Evolutionary conservation across 2,797 vertebrate genomes (phyloP).

Genomic region (Chelon auratus): DNA sequence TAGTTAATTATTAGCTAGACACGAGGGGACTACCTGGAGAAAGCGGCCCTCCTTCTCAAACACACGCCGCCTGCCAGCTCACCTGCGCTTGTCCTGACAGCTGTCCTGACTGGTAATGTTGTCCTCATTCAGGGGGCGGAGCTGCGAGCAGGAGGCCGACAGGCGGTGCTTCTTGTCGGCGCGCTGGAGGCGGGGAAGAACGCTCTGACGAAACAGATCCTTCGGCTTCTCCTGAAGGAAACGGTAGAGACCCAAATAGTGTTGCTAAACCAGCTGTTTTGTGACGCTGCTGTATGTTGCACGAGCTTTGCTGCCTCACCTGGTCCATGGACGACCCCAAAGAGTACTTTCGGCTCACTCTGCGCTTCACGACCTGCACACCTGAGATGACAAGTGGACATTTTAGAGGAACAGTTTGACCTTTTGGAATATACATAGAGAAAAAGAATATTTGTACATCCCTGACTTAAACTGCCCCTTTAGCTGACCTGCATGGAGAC

Average conservation of each 20-base stretch:
- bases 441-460: not conserved
- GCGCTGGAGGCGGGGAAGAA: conserved; percentile 79
- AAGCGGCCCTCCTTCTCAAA: conserved; percentile 14
- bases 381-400: conserved; percentile 39
- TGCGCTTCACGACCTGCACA: conserved; percentile 39
- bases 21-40: conserved; percentile 3
- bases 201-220: conserved; percentile 83
- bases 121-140: conserved; percentile 74
- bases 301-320: conserved; percentile 57
- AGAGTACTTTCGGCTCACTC: conserved; percentile 78
- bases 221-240: conserved; percentile 70
- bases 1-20: conserved; percentile 65
- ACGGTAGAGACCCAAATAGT: not conserved
- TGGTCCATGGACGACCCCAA: conserved; percentile 80
- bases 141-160: conserved; percentile 82
- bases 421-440: not conserved
- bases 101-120: conserved; percentile 18
- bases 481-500: not conserved
- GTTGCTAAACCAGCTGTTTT: not conserved
- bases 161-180: conserved; percentile 72
- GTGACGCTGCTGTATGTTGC: not conserved
- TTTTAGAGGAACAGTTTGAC: not conserved
- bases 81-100: conserved; percentile 74
- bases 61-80: not conserved
- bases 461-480: not conserved